Evolutionary conservation across 2,797 vertebrate species (phyloP), one percentile per base, ranked within the genome.

Genomic region (Hippopotamyrus pictus): DNA sequence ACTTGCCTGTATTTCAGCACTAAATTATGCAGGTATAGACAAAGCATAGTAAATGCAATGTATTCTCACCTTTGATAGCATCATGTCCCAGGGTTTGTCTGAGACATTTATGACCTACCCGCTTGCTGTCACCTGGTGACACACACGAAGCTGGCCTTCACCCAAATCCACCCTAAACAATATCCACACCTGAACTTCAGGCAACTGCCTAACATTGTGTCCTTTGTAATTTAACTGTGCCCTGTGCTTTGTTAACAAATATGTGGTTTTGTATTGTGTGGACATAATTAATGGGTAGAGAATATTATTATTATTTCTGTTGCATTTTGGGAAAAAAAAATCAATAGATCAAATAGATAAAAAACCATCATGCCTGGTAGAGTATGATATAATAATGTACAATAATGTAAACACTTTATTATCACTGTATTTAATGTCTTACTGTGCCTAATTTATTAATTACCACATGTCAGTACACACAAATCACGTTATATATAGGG

Each of bases 31-130:
- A 44, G 11, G 11, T 19, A 59, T 37, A 57, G 62, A 41, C 54
- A 87, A 65, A 44, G 51, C 37, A 17, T 76, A 89, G 65, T 85
- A 79, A 87, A 90, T 48, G 89, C 89, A 89, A 89, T 29, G 48
- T 37, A 83, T 89, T 48, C 90, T 85, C 87, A 88, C 65, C 88
- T 54, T 29, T 17, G 41, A 51, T 54, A 69, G 17, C 17, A 89
- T 92, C 91, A 92, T 90, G 89, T 92, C 91, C 90, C 69, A 82
- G 88, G 89, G 88, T 69, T 82, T 50, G 76, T 89, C 83, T 88
- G 90, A 87, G 83, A 86, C 65, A 90, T 88, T 91, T 89, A 91
- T 87, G 8, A 14, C 44, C 82, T 88, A 50, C 53, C 76, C 17
- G 19, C 57, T 62, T 62, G 53, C 33, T n/a, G 53, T 59, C 57